Conservation (phyloP, 2,113 vertebrate species). For the Struthidea cinerea region DNA sequence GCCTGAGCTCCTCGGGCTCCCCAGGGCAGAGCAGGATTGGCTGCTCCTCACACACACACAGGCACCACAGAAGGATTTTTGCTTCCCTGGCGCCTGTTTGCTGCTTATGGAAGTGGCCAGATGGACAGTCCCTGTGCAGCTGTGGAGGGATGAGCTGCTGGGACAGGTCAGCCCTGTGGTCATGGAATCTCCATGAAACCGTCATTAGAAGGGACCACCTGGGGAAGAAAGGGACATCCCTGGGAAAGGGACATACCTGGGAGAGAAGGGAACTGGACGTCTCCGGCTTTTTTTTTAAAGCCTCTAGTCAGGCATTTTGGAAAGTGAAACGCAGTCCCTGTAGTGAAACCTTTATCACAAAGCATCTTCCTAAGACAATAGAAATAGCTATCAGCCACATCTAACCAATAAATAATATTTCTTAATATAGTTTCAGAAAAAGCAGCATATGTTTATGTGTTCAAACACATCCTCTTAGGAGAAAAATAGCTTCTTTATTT, state of each 20-base stretch:
- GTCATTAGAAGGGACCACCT: background rate
- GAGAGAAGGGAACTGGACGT: background rate
- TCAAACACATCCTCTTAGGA: slow-evolving; percentile 18
- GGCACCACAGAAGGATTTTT: accelerated
- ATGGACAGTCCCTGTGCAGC: background rate
- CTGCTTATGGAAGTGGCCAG: background rate
- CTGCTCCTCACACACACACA: background rate
- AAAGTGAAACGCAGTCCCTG: background rate
- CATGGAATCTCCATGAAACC: background rate
- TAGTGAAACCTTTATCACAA: background rate
- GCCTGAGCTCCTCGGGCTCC: background rate
- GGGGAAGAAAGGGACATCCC: background rate
- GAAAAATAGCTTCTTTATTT: slow-evolving; percentile 50
- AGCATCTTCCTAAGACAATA: background rate
- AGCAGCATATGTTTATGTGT: background rate
- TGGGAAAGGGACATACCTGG: background rate
- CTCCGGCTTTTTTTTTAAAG: background rate
- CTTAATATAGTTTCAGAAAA: background rate
- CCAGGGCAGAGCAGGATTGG: accelerated
- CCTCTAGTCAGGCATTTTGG: background rate
- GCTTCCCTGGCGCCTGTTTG: background rate
- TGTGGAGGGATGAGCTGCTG: background rate
- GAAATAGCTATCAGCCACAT: background rate
- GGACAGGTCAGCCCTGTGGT: background rate
- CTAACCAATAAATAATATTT: background rate